Base-by-base conservation (phyloP, 2,797 vertebrate genomes). In the Garrulus glandarius region DNA sequence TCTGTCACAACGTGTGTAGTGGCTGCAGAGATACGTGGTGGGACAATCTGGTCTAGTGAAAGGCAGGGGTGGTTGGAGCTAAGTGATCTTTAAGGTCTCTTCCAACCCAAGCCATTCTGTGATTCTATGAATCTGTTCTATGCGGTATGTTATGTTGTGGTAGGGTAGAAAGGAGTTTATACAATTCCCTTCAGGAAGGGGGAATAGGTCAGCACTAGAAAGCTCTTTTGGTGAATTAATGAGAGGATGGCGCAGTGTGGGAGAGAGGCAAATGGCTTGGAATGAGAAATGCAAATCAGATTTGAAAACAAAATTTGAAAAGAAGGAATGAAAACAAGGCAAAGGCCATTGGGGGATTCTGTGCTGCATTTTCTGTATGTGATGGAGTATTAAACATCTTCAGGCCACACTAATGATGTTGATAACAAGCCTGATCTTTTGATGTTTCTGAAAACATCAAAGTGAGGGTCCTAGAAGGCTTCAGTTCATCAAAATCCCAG, bases 361-460 rank as follows among this genome's bases (percentile, higher is more conserved):
- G 52, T 83, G 64, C 71, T 95, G 64, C 34, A 43, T 94, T 96
- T 94, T 84, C 82, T 57, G 20, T 84, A 23, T 70, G 32, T 94
- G 52, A 67, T 92, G 74, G 82, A 88, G 94, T 84, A 70, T 87
- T 91, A 89, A 96, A 87, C 78, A 88, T 95, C 79, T 96, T 93
- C 86, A 82, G 67, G 86, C 86, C 0, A 1, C 5, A 3, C 82
- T 97, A 96, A 97, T 96, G 96, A 97, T 95, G 92, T 72, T 96
- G 84, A 87, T 96, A 93, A 96, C 80, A 90, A 96, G 86, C 70
- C 57, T 52, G 76, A 91, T 97, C 92, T 96, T 97, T 97, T 97
- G 97, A 96, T 96, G 94, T 97, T 95, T 95, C 77, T 92, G 94
- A 88, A 96, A 83, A 95, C 93, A 91, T 96, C 95, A 92, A 96